These are phyloP conservation scores for Myanophis thanlyinensis DNA, from an alignment of 2,113 vertebrate species.

Conservation along the genomic window DNA sequence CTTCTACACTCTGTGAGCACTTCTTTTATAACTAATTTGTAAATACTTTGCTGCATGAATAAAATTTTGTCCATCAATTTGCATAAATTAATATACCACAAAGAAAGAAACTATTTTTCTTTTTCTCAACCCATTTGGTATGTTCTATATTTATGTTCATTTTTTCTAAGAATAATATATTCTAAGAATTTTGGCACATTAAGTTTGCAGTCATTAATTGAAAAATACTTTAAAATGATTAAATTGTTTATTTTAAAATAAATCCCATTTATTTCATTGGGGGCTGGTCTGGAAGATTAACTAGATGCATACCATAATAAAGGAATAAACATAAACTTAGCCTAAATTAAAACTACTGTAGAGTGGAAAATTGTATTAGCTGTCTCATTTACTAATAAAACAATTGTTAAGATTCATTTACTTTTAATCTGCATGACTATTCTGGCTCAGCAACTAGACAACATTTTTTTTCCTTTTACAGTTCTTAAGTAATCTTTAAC, in stretches of 20 bases:
- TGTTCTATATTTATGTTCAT: not conserved
- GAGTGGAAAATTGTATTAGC: too few species aligned
- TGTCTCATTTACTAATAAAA: too few species aligned
- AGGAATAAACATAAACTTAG: not conserved
- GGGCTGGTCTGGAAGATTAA: not conserved
- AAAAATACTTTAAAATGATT: not conserved
- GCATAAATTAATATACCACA: not conserved
- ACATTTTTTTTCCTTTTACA: not conserved
- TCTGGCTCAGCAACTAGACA: not conserved
- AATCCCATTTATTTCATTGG: not conserved
- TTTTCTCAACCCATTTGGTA: not conserved
- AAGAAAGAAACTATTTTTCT: not conserved
- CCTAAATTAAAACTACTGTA: not conserved
- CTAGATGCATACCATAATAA: not conserved
- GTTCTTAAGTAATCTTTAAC: not conserved
- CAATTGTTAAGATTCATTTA: too few species aligned
- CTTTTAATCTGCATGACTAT: not conserved
- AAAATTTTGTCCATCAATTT: not conserved
- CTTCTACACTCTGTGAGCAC: not conserved
- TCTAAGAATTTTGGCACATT: not conserved
- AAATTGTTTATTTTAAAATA: not conserved
- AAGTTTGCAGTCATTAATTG: rapidly evolving
- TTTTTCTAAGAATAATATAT: slow-evolving; percentile 4
- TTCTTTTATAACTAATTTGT: not conserved
- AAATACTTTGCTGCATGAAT: not conserved